Percentiles rank a stretch among this genome's conserved stretches.
Conservation (phyloP, 2,797 vertebrate genomes). For the Tragelaphus oryx region DNA sequence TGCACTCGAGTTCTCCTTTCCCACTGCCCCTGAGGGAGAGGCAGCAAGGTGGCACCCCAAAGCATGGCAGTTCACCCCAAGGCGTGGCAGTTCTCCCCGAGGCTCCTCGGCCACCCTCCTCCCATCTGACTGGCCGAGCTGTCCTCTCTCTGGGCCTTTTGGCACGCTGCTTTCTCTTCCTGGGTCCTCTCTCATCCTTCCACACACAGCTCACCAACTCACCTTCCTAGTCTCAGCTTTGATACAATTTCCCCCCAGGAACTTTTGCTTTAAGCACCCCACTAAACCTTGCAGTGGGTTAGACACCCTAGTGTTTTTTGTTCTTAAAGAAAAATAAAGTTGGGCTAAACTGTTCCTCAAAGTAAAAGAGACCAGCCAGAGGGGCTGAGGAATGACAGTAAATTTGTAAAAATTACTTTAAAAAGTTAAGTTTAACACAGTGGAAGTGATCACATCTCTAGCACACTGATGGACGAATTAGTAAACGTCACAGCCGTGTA, state of each 20-base stretch:
- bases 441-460: not conserved
- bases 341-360: not conserved
- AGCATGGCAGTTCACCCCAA: not conserved
- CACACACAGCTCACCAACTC: not conserved
- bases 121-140: not conserved
- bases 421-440: not conserved
- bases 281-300: not conserved
- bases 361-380: not conserved
- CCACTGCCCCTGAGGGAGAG: not conserved
- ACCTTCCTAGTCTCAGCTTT: not conserved
- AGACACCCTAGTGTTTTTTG: not conserved
- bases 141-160: not conserved
- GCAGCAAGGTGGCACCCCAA: not conserved
- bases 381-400: not conserved
- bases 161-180: not conserved
- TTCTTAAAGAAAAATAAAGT: not conserved
- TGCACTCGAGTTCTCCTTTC: not conserved
- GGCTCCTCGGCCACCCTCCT: too few relatives aligned
- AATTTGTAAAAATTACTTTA: not conserved
- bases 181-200: not conserved
- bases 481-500: accelerated
- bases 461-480: not conserved
- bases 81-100: accelerated
- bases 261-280: not conserved
- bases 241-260: not conserved